Conservation (phyloP, 2,113 vertebrate species). For the Hippocampus zosterae region DNA sequence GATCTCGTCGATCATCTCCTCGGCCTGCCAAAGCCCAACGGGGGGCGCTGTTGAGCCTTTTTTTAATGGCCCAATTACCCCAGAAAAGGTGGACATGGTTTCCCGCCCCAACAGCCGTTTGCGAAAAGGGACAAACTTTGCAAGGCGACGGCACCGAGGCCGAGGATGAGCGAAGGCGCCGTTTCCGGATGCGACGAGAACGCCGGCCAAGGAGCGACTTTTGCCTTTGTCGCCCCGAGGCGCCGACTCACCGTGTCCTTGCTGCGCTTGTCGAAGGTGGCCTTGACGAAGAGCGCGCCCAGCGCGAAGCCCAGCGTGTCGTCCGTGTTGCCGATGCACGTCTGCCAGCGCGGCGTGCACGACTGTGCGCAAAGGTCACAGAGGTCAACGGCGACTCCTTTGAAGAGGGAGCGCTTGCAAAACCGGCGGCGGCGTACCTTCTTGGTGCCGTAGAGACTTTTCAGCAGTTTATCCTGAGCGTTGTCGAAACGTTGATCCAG, state of each 20-base stretch:
- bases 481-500: constrained; percentile 93
- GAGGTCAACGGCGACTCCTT: too few relatives aligned
- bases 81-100: too few relatives aligned
- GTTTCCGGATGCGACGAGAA: too few relatives aligned
- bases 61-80: too few relatives aligned
- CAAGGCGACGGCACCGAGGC: too few relatives aligned
- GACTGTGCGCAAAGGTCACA: constrained; percentile 70
- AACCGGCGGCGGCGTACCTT: constrained; percentile 72
- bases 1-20: constrained; percentile 93
- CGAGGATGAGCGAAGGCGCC: too few relatives aligned
- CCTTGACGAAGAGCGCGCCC: constrained; percentile 94
- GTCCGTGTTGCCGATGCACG: constrained; percentile 92
- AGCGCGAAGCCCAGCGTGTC: constrained; percentile 94
- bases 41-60: too few relatives aligned
- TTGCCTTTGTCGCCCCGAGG: too few relatives aligned
- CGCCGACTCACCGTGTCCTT: constrained; percentile 79
- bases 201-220: too few relatives aligned
- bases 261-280: constrained; percentile 92
- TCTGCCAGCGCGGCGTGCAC: constrained; percentile 94
- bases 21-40: constrained; percentile 76
- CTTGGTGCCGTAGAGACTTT: constrained; percentile 92
- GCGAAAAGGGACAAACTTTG: too few relatives aligned
- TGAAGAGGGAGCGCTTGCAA: too few relatives aligned
- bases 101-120: too few relatives aligned
- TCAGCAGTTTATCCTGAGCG: constrained; percentile 90